Base-by-base conservation (phyloP, 2,797 vertebrate genomes). In the Cuculus canorus region DNA sequence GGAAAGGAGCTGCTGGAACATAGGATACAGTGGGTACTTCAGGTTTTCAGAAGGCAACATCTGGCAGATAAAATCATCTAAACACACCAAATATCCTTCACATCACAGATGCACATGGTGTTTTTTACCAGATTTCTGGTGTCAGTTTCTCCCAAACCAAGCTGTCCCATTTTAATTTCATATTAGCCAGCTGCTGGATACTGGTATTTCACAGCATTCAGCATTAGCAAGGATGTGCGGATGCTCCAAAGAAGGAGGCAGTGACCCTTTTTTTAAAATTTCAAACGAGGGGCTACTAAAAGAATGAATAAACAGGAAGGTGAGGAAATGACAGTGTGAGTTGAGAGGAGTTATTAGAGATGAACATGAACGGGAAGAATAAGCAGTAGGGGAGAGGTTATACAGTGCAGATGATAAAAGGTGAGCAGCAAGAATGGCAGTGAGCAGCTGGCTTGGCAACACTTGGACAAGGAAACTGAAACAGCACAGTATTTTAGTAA, bases 291-390 rank as follows among this genome's bases (percentile, higher is more conserved):
- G 22, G 27, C 28, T 50, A 83, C 47, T 25, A 27, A 81, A 63
- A 91, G 45, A 92, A 93, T 43, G 25, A 90, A 82, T 73, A 85
- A 85, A 57, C 37, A 88, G 79, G 64, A 92, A 90, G 43, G 57
- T 70, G 35, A 76, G 63, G 48, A 87, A 79, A 87, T 53, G n/a
- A 53, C 19, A 73, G 50, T 45, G 45, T 4, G 7, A 77, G 52
- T 11, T 72, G 61, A 86, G 68, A 90, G n/a, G 57, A 86, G 17
- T 0, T 48, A 22, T 68, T 70, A 83, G 54, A 81, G 57, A 61
- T 13, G 61, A 82, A 77, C 21, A 65, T 0, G 1, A 93, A 77
- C 5, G 28, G 59, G n/a, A 91, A 82, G 56, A 83, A 79, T 6
- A 64, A 89, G 48, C 32, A 81, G 43, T 9, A 80, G 48, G 43